phyloP scores from a whole-genome alignment of 2,888 invertebrate genomes.

The Drosophila tripunctata region DNA sequence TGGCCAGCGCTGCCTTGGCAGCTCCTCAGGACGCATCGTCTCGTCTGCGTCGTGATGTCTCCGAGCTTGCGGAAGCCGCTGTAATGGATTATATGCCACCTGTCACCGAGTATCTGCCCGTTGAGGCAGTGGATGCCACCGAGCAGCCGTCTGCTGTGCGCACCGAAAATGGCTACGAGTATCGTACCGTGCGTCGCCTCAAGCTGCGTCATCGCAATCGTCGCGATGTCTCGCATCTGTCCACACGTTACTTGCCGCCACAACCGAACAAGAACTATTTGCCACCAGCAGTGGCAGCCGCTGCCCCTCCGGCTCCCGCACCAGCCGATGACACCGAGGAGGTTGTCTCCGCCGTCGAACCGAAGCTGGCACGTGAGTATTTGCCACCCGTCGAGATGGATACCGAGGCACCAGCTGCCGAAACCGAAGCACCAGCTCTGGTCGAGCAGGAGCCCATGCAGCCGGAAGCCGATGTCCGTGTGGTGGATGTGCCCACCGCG shows the following conservation, averaged over 20 bases:
- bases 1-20: constrained; percentile 66
- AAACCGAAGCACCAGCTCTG: constrained; percentile 45
- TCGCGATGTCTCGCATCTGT: constrained; percentile 79
- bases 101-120: constrained; percentile 47
- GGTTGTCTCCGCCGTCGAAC: constrained; percentile 55
- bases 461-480: constrained; percentile 39
- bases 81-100: constrained; percentile 55
- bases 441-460: constrained; percentile 20
- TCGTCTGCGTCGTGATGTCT: constrained; percentile 74
- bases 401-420: constrained; percentile 43
- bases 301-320: constrained; percentile 4
- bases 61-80: constrained; percentile 51
- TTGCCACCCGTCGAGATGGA: constrained; percentile 62
- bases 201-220: constrained; percentile 70
- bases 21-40: constrained; percentile 39
- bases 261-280: constrained; percentile 61
- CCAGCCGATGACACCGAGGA: constrained; percentile 67
- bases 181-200: constrained; percentile 68
- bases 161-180: constrained; percentile 68
- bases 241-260: constrained; percentile 64
- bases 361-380: constrained; percentile 65
- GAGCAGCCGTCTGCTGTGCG: constrained; percentile 42
- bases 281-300: constrained; percentile 48
- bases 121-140: constrained; percentile 8
- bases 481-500: constrained; percentile 65